A percentile compares a stretch with the other conserved stretches of the same genome.
These are phyloP conservation scores for Scaptomyza polygonia DNA, from an alignment of 2,888 invertebrate genomes.

Conservation along the genomic window DNA sequence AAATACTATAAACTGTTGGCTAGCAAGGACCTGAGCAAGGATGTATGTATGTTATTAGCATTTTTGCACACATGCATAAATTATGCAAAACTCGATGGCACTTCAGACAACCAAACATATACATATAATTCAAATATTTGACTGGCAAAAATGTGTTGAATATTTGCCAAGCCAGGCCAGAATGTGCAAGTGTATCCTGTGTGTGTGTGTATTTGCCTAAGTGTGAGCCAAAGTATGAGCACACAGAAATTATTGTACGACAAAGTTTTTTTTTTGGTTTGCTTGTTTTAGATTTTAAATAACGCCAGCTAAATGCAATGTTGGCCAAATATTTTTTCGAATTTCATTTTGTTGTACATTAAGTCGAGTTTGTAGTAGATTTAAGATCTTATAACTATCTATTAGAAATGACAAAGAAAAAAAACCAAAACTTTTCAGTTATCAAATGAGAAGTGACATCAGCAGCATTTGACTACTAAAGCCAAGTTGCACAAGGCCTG, in stretches of 20 bases:
- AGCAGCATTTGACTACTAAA: constrained; percentile 30
- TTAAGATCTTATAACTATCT: background rate
- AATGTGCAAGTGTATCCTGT: background rate
- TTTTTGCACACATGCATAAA: constrained; percentile 65
- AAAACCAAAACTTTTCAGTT: constrained; percentile 45
- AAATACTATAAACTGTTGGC: constrained; percentile 65
- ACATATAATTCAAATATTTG: constrained; percentile 62
- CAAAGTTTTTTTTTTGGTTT: constrained; percentile 30
- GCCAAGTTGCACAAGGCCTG: background rate
- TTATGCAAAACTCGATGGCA: constrained; percentile 59
- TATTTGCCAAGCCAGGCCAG: constrained; percentile 32
- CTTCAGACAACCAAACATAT: constrained; percentile 34
- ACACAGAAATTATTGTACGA: constrained; percentile 19
- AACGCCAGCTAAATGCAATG: constrained; percentile 24
- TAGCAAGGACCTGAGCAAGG: constrained; percentile 10
- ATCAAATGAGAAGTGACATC: constrained; percentile 56
- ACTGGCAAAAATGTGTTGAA: constrained; percentile 71
- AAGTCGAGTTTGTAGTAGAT: constrained; percentile 37
- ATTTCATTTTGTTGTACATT: constrained; percentile 40
- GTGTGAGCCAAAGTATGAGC: constrained; percentile 1
- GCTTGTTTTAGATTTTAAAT: constrained; percentile 18
- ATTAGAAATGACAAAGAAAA: background rate
- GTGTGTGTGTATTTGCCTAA: background rate
- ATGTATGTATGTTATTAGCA: constrained; percentile 58
- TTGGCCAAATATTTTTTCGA: constrained; percentile 24